Conservation (phyloP, 1,140 invertebrate species). For the Halictus rubicundus region DNA sequence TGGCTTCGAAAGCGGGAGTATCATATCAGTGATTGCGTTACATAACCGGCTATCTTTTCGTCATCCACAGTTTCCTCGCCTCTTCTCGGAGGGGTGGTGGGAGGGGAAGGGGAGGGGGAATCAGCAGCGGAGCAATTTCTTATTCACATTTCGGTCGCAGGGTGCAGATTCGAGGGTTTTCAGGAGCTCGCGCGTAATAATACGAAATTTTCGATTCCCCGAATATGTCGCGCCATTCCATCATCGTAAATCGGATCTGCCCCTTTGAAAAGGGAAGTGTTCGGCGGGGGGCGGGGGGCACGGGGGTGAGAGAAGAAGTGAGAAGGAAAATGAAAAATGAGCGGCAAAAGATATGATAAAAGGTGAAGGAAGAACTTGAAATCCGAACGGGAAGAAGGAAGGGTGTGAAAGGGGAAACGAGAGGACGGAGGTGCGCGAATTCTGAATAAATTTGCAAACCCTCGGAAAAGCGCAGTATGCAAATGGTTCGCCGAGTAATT, state of each 20-base stretch:
- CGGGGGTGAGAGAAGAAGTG: too few relatives aligned
- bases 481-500: constrained; percentile 71
- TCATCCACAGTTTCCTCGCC: neutral
- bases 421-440: constrained; percentile 3
- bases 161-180: neutral
- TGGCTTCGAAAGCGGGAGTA: neutral
- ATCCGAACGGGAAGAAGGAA: neutral
- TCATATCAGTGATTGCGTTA: neutral
- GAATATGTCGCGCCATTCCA: neutral
- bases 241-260: constrained; percentile 1
- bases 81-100: too few relatives aligned
- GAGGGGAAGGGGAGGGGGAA: neutral
- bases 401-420: neutral
- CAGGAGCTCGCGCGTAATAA: neutral
- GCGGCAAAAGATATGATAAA: neutral
- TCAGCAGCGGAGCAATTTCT: neutral
- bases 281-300: neutral
- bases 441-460: constrained; percentile 68
- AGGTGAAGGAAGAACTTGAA: neutral
- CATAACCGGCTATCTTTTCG: neutral
- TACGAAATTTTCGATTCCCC: constrained; percentile 1
- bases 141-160: neutral
- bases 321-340: neutral
- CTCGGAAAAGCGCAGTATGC: constrained; percentile 69
- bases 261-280: neutral